Evolutionary conservation across 2,797 vertebrate species (phyloP), one percentile per base, ranked within the genome.

Genomic region (Monodelphis domestica): DNA sequence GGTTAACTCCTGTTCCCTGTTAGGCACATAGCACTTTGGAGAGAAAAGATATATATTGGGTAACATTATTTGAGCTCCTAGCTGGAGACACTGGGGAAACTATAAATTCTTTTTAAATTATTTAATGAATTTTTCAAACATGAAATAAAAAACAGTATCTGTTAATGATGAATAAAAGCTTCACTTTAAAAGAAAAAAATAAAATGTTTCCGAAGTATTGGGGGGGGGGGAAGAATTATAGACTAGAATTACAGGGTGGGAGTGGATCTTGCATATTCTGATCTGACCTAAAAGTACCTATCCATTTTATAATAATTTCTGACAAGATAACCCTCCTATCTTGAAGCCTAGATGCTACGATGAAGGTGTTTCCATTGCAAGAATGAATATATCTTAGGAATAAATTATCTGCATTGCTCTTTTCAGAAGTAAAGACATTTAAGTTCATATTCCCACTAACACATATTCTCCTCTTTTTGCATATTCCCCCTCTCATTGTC

Each of bases 181-280:
- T 91, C 94, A 91, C 94, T 92, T 95, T 91, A 94, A 95, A 96
- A 78, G 88, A 91, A 90, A 91, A 90, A 91, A 89, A 12, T 70
- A 92, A 94, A 84, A 89, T 90, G 52, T 96, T 96, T 93, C 89
- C 93, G 53, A 95, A 94, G 70, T 90, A 55, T 3, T 51, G 89
- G 51, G 93, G 63, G 90, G 84, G 95, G 89, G 51, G 93, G 63
- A 90, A 84, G 95, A 90, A 90, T 91, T 78, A 5, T 91, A 94
- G 93, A 87, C 12, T 26, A 51, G 87, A 28, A 33, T 12, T 54
- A 87, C n/a, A 33, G 56, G 52, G 38, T 87, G 55, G 56, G 38
- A 87, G 24, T 88, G 59, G 88, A 53, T 91, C 3, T 55, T 93
- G 54, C 59, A 21, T n/a, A 33, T 3, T 21, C 4, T 52, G 33